Evolutionary conservation across 2,113 vertebrate species (phyloP).

Genomic region (Eidolon helvum): DNA sequence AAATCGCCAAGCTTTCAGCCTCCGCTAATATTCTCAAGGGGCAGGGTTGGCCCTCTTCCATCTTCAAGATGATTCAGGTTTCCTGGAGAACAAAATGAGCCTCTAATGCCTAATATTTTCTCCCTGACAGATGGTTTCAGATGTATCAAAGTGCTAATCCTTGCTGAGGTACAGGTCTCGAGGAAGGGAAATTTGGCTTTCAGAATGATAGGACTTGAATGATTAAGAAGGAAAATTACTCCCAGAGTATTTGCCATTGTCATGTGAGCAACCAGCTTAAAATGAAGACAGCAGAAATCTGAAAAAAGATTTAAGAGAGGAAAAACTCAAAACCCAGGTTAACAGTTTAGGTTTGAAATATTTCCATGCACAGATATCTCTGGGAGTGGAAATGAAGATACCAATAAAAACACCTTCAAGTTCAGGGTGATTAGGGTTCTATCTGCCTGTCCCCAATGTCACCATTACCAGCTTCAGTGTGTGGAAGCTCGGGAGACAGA

Average conservation of each 20-base stretch:
- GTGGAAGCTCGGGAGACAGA: neutral
- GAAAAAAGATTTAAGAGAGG: neutral
- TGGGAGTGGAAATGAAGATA: conserved; percentile 13
- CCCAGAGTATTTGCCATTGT: conserved; percentile 48
- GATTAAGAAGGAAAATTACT: conserved; percentile 76
- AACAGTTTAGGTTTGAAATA: conserved; percentile 28
- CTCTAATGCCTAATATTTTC: conserved; percentile 72
- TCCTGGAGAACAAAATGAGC: conserved; percentile 72
- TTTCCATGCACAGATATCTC: neutral
- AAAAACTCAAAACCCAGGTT: conserved; percentile 47
- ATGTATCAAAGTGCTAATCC: conserved; percentile 72
- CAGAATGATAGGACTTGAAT: conserved; percentile 64
- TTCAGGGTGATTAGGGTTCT: neutral
- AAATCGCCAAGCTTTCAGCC: conserved; percentile 32
- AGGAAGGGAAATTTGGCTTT: conserved; percentile 73
- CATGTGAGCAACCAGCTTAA: conserved; percentile 58
- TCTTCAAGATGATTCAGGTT: conserved; percentile 70
- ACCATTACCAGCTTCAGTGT: neutral
- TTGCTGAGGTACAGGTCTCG: conserved; percentile 71
- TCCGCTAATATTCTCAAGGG: conserved; percentile 28
- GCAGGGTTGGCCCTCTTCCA: conserved; percentile 64
- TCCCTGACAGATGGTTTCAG: conserved; percentile 74
- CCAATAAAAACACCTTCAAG: conserved; percentile 21
- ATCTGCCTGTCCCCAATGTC: neutral
- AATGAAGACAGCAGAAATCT: conserved; percentile 45